A percentile compares a stretch with the other conserved stretches of the same genome.
Evolutionary conservation across 1,140 invertebrate genomes (phyloP).

Genomic region (Zaprionus ornatus): DNA sequence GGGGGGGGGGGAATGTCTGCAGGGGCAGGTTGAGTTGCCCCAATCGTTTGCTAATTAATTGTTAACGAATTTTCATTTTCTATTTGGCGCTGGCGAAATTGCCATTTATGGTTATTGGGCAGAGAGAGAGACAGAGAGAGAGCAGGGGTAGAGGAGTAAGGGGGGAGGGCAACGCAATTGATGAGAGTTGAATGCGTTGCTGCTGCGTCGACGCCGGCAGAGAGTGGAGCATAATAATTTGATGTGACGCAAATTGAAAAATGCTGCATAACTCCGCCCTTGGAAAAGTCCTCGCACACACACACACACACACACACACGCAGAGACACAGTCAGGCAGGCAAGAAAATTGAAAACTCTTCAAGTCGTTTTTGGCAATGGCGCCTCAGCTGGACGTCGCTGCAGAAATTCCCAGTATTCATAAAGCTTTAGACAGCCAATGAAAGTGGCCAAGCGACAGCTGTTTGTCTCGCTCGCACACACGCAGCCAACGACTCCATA

Average conservation of each 20-base stretch:
- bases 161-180: background rate
- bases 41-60: slow-evolving; percentile 65
- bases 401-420: slow-evolving; percentile 70
- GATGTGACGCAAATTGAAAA: slow-evolving; percentile 82
- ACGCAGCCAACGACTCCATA: slow-evolving; percentile 43
- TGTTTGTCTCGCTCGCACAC: slow-evolving; percentile 61
- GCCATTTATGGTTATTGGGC: slow-evolving; percentile 69
- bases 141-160: background rate
- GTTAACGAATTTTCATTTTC: slow-evolving; percentile 78
- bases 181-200: slow-evolving; percentile 20
- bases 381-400: slow-evolving; percentile 31
- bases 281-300: slow-evolving; percentile 57
- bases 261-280: slow-evolving; percentile 82
- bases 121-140: background rate
- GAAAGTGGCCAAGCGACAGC: slow-evolving; percentile 36
- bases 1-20: too few species aligned
- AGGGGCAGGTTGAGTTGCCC: background rate
- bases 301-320: slow-evolving; percentile 22
- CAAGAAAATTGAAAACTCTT: slow-evolving; percentile 80
- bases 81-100: slow-evolving; percentile 67
- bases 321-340: slow-evolving; percentile 4
- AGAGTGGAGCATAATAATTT: slow-evolving; percentile 75
- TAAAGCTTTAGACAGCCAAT: slow-evolving; percentile 56
- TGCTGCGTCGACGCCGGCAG: slow-evolving; percentile 33
- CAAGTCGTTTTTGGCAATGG: slow-evolving; percentile 76